phyloP scores from a whole-genome alignment of 2,888 invertebrate species.

The Apamea epomidion region DNA sequence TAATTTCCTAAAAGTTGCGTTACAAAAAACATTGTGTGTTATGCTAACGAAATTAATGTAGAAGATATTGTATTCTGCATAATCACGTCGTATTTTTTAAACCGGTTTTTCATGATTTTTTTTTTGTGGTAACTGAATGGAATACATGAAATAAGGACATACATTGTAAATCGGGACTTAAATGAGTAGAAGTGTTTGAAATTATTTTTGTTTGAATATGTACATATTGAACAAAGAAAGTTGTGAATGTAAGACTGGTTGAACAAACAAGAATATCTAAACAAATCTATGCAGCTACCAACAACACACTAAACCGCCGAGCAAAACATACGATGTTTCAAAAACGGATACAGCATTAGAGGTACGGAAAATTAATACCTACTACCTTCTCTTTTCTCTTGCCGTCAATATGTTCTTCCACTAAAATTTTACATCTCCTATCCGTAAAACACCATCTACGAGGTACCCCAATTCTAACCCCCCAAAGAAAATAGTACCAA shows the following conservation, averaged over 20 bases:
- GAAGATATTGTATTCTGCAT: slow-evolving; percentile 27
- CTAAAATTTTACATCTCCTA: too few relatives aligned
- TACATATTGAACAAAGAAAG: not conserved
- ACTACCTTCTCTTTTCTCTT: too few relatives aligned
- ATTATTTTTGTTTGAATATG: too few relatives aligned
- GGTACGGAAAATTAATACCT: not conserved
- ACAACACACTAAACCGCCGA: too few relatives aligned
- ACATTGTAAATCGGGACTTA: not conserved
- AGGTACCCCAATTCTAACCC: not conserved
- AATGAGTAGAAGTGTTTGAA: not conserved
- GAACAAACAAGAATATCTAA: not conserved
- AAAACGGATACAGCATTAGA: not conserved
- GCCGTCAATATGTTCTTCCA: not conserved
- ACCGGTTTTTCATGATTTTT: slow-evolving; percentile 38
- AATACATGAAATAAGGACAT: not conserved
- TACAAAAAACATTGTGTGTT: slow-evolving; percentile 14
- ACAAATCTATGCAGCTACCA: not conserved
- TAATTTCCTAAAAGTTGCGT: slow-evolving; percentile 27
- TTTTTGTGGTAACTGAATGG: slow-evolving; percentile 30
- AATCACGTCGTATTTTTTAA: slow-evolving; percentile 18
- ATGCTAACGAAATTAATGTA: slow-evolving; percentile 18
- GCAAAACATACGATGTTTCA: not conserved
- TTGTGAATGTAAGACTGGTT: not conserved
- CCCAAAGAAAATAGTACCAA: slow-evolving; percentile 23
- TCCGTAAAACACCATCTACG: not conserved